Base-by-base conservation (phyloP, 2,797 vertebrate species). In the Synaphobranchus kaupii region DNA sequence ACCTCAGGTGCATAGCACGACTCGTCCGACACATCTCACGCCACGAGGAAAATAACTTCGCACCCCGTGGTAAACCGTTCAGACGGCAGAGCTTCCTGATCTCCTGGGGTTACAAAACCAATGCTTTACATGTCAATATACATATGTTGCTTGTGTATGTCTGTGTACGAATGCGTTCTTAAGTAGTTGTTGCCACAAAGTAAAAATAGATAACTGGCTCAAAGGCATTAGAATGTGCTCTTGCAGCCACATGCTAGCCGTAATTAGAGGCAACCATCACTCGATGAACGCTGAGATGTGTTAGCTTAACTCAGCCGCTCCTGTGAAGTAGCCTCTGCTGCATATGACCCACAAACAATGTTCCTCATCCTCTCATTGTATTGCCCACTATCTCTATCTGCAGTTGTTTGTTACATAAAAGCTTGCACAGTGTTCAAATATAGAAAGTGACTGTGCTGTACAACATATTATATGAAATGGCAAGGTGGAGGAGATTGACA, bases 1-100 rank as follows among this genome's bases (percentile, higher is more conserved):
- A 73, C n/a, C 28, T 73, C 31, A 34, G 28, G 68, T 34, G 31
- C 13, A 34, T 31, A 34, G 17, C 68, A 5, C 15, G 12, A 73
- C 68, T 73, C 68, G 4, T 13, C 68, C 13, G 68, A 31, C 63
- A 28, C 68, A 13, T 82, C 78, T 83, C 60, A 13, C 12, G 25
- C 60, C 34, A 54, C 25, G 47, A 31, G 1, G 81, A 71, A 48
- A 83, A 83, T 68, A 44, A 73, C 86, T 87, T 71, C 10, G 31
- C 58, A 54, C 60, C 56, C 47, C 28, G 44, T 39, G 60, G 63
- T 47, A 25, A 12, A 44, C 47, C 25, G 85, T 20, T 86, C 52
- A 56, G 28, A 76, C 22, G 9, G 44, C 60, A 6, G 25, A n/a
- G 25, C 63, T 25, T 68, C 63, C 25, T 68, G 6, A 68, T 28